Base-by-base conservation (phyloP, 23 tunicate species). In the Ciona savignyi region DNA sequence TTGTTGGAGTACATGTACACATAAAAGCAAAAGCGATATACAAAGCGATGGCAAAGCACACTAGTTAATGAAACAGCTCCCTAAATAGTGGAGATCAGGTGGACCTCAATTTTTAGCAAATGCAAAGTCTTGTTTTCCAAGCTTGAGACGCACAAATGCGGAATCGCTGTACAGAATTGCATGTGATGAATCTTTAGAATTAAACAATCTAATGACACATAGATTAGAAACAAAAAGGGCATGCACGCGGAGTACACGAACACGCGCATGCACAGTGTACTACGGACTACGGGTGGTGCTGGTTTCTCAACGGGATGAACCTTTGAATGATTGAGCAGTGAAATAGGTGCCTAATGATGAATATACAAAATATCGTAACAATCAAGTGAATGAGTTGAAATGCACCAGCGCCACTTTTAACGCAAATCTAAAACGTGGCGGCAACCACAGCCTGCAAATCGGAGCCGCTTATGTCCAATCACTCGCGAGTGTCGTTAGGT, bases 251-350 rank as follows among this genome's bases (percentile, higher is more conserved):
- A 42, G 56, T 42, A 42, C 56, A 42, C 24, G 15, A 63, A 25
- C 67, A 63, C 28, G 67, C 67, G 67, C 67, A 63, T 63, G 67
- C 67, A 63, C 67, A 63, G 67, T 63, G 67, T 42, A 42, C 56
- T 42, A 42, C 56, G 56, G 15, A 42, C 56, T 42, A 42, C 15
- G 56, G 56, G 9, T 9, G 56, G 11, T 42, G 15, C 15, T 6
- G 15, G 11, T 6, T 42, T 42, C 15, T 42, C 15, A 15, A 42
- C 56, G 56, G 11, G 56, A 42, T 42, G 15, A 15, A 42, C 15
- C 56, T 15, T 42, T 42, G 56, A 15, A 42, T 42, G 56, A 42
- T 42, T 42, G 56, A 42, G 56, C 15, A n/a, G 56, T 15, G 56
- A 15, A 42, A 42, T 42, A 42, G 56, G 56, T 42, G 56, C 56